phyloP scores from a whole-genome alignment of 2,797 vertebrate genomes.

The Onychomys torridus region DNA sequence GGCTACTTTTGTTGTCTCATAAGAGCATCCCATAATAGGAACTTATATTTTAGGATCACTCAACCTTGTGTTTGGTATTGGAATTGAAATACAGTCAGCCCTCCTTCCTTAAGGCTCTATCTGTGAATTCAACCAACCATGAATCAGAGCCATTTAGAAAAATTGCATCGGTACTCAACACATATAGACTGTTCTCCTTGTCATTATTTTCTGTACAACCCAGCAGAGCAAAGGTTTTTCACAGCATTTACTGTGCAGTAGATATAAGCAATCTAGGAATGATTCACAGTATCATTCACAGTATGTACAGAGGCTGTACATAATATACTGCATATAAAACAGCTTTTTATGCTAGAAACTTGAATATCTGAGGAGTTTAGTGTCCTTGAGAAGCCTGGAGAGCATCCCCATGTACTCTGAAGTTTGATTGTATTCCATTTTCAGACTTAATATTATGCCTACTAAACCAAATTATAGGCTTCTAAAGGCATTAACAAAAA shows the following conservation, averaged over 20 bases:
- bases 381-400: neutral
- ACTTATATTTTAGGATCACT: neutral
- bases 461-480: neutral
- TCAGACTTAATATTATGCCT: conserved; percentile 24
- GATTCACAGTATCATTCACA: neutral
- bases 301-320: neutral
- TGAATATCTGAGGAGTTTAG: neutral
- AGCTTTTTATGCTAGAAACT: neutral
- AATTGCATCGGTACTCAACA: neutral
- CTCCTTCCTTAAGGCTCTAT: neutral
- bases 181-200: neutral
- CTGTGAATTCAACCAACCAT: conserved; percentile 6
- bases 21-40: neutral
- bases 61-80: conserved; percentile 39
- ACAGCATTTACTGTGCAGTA: neutral
- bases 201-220: neutral
- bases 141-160: neutral
- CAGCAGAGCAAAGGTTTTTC: neutral
- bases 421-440: neutral
- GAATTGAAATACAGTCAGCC: neutral
- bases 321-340: neutral
- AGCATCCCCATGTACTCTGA: neutral
- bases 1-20: neutral
- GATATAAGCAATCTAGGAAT: neutral
- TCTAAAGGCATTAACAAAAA: conserved; percentile 1